Evolutionary conservation across 1,140 invertebrate species (phyloP).

Genomic region (Danaus plexippus): DNA sequence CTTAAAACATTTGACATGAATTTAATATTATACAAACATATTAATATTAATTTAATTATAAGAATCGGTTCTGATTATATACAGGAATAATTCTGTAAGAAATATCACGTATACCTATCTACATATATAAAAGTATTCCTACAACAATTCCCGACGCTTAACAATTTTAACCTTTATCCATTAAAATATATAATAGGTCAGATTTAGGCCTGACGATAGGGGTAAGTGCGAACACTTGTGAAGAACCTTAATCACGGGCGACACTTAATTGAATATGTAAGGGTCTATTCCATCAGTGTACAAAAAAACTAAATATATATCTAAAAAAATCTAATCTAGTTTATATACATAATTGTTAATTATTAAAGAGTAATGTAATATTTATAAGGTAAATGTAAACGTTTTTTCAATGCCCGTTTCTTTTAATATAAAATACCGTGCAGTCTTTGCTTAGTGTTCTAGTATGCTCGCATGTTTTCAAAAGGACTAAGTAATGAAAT

Average conservation of each 20-base stretch:
- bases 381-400: background rate
- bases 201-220: conserved; percentile 10
- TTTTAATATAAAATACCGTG: background rate
- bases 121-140: too few species aligned
- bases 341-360: too few species aligned
- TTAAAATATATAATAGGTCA: conserved; percentile 18
- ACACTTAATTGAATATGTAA: conserved; percentile 17
- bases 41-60: too few species aligned
- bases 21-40: too few species aligned
- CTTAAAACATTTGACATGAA: too few species aligned
- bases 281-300: conserved; percentile 7
- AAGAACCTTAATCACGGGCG: conserved; percentile 14
- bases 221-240: conserved; percentile 10
- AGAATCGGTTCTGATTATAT: too few species aligned
- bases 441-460: conserved; percentile 10
- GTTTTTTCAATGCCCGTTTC: background rate
- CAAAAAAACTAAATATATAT: background rate
- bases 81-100: too few species aligned
- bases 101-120: too few species aligned
- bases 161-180: too few species aligned
- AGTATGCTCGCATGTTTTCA: conserved; percentile 6
- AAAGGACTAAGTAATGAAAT: conserved; percentile 12
- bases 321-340: too few species aligned
- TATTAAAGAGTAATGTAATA: too few species aligned
- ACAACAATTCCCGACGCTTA: too few species aligned